A percentile compares a stretch with the other conserved stretches of the same genome.
phyloP scores from a whole-genome alignment of 2,797 vertebrate genomes.

The Acrossocheilus fasciatus region DNA sequence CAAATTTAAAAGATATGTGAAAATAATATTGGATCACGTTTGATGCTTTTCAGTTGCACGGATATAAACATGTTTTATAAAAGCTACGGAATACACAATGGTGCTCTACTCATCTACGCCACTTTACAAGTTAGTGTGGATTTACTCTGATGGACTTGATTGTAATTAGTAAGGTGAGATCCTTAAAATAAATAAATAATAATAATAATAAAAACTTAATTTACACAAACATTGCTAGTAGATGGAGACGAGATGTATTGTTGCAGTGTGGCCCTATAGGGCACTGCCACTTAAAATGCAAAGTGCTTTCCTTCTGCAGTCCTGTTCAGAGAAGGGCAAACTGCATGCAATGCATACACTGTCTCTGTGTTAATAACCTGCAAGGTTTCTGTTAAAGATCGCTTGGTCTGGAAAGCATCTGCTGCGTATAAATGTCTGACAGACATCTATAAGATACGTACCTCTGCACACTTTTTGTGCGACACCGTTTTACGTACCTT shows the following conservation, averaged over 20 bases:
- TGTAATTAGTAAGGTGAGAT: not conserved
- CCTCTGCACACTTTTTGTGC: too few relatives aligned
- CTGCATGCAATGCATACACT: not conserved
- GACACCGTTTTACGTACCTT: too few relatives aligned
- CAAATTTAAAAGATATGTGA: not conserved
- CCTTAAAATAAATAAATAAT: not conserved
- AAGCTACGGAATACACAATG: not conserved
- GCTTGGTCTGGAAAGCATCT: too few relatives aligned
- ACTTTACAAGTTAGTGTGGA: not conserved
- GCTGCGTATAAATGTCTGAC: too few relatives aligned
- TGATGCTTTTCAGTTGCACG: not conserved
- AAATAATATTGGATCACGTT: not conserved
- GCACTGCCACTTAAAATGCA: not conserved
- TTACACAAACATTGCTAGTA: not conserved
- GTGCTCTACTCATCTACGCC: not conserved
- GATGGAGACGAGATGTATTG: constrained; percentile 18
- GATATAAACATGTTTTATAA: not conserved
- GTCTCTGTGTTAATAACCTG: too few relatives aligned
- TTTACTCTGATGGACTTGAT: not conserved
- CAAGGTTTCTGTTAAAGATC: too few relatives aligned
- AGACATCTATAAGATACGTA: too few relatives aligned
- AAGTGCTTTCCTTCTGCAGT: not conserved
- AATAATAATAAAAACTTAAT: not conserved
- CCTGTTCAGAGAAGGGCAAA: constrained; percentile 57
- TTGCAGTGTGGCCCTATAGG: not conserved